These are phyloP conservation scores for Synergus umbraculus DNA, from an alignment of 2,888 invertebrate species.

Conservation along the genomic window DNA sequence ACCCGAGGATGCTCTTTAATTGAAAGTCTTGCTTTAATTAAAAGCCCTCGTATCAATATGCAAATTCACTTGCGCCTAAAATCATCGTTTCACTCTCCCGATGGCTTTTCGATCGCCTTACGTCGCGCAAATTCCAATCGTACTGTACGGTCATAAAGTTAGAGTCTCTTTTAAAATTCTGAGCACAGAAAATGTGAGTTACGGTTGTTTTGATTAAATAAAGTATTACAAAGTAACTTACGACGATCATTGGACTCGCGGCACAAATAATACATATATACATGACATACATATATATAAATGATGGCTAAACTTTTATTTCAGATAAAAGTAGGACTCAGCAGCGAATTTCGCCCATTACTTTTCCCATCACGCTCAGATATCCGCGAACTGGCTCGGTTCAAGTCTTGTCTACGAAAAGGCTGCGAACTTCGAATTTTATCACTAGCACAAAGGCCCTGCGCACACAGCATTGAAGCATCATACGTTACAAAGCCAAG, in stretches of 20 bases:
- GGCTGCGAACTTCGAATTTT: constrained; percentile 34
- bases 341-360: constrained; percentile 24
- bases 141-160: neutral
- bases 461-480: constrained; percentile 12
- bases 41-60: constrained; percentile 40
- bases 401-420: constrained; percentile 32
- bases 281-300: neutral
- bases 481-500: constrained; percentile 27
- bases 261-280: neutral
- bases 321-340: constrained; percentile 12
- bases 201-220: neutral
- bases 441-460: constrained; percentile 34
- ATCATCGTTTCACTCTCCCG: constrained; percentile 11
- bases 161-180: neutral
- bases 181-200: neutral
- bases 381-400: constrained; percentile 1
- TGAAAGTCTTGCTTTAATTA: constrained; percentile 42
- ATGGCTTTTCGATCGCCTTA: neutral
- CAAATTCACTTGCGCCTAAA: constrained; percentile 34
- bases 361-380: constrained; percentile 33
- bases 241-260: neutral
- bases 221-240: neutral
- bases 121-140: neutral
- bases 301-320: constrained; percentile 8
- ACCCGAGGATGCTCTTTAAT: constrained; percentile 29